Evolutionary conservation across 2,113 vertebrate species (phyloP).

Genomic region (Petrocephalus microphthalmus): DNA sequence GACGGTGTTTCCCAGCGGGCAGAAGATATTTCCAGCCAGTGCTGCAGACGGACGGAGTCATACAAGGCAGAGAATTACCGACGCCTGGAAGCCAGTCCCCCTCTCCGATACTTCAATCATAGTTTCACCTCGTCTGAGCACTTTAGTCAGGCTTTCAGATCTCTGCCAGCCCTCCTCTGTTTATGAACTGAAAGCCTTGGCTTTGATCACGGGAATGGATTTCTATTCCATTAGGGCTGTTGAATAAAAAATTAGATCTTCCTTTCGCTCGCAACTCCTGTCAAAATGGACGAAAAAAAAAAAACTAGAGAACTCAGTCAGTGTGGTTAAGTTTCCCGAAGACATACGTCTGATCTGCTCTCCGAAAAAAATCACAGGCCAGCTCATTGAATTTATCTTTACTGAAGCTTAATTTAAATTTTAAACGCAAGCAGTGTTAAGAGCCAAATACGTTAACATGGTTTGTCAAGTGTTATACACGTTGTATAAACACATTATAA

Average conservation of each 20-base stretch:
- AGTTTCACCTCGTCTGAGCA: background rate
- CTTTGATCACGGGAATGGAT: background rate
- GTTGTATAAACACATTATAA: background rate
- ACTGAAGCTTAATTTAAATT: background rate
- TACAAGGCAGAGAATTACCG: background rate
- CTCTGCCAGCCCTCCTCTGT: background rate
- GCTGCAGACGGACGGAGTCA: background rate
- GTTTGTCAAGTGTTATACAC: background rate
- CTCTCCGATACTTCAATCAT: background rate
- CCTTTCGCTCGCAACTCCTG: background rate
- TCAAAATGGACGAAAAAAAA: background rate
- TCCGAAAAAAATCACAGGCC: background rate
- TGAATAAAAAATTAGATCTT: background rate
- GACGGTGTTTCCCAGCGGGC: background rate
- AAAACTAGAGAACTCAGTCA: background rate
- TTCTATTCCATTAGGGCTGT: background rate
- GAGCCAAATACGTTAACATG: background rate
- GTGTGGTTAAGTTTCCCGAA: background rate
- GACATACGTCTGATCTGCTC: background rate
- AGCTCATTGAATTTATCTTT: background rate
- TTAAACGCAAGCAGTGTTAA: background rate
- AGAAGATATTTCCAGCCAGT: background rate
- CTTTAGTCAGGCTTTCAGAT: background rate
- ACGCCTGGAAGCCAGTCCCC: background rate
- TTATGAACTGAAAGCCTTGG: background rate